Conservation (phyloP, 2,797 vertebrate species). For the Anniella stebbinsi region DNA sequence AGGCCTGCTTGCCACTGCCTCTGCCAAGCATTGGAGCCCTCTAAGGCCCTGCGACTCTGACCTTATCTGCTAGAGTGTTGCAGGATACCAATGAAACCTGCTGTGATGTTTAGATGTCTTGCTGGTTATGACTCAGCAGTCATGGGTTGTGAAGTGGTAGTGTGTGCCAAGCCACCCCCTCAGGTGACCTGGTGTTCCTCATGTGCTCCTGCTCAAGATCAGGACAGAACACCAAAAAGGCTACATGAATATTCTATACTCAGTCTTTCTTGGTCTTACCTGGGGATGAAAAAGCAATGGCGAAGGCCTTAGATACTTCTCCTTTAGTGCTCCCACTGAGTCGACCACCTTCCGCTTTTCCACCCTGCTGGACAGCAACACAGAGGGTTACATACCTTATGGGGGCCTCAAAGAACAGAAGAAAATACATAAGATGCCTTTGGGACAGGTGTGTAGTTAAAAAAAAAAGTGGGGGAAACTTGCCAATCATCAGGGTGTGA, state of each 20-base stretch:
- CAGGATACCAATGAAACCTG: too few species aligned
- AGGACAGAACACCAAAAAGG: too few species aligned
- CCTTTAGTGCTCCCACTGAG: constrained; percentile 95
- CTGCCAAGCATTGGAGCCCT: neutral
- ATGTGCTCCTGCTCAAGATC: neutral
- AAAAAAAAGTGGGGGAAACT: neutral
- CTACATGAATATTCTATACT: fast-evolving
- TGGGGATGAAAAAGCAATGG: constrained; percentile 96
- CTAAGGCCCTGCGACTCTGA: neutral
- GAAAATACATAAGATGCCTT: fast-evolving
- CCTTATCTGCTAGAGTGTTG: too few species aligned
- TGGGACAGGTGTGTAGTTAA: fast-evolving
- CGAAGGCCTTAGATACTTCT: constrained; percentile 95
- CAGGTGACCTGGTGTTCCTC: neutral
- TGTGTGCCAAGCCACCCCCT: too few species aligned
- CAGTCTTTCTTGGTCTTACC: constrained; percentile 75
- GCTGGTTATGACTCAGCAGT: too few species aligned
- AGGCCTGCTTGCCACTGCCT: neutral
- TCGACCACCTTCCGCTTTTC: constrained; percentile 99
- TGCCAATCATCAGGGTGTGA: too few species aligned
- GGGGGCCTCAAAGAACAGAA: neutral
- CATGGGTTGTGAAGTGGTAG: too few species aligned
- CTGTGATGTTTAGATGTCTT: too few species aligned
- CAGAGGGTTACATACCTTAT: constrained; percentile 94
- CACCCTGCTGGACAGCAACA: constrained; percentile 99